phyloP scores from a whole-genome alignment of 64 coral and sea anemone species.

The Exaiptasia diaphana region DNA sequence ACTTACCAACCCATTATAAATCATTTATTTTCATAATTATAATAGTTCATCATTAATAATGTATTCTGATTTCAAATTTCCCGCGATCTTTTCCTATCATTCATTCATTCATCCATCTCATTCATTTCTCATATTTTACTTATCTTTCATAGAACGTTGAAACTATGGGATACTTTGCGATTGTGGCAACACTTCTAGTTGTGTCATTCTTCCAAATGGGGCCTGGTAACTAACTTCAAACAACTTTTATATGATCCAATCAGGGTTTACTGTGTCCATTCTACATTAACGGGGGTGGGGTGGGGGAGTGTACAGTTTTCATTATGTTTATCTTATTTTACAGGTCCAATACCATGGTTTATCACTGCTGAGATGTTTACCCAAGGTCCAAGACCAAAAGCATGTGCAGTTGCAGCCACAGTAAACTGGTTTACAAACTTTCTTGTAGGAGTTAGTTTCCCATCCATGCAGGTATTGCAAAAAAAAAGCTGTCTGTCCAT shows the following conservation, averaged over 20 bases:
- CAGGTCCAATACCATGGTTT: conserved; percentile 96
- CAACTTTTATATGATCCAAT: no score
- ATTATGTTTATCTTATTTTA: neutral
- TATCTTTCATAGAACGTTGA: neutral
- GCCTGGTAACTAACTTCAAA: no score
- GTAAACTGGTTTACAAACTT: conserved; percentile 96
- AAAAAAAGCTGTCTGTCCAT: neutral
- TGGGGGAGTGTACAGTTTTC: neutral
- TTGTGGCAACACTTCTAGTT: conserved; percentile 67
- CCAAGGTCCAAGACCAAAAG: conserved; percentile 81
- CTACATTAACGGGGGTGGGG: neutral
- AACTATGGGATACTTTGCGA: conserved; percentile 68
- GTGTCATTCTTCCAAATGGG: conserved; percentile 83
- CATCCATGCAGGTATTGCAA: conserved; percentile 70
- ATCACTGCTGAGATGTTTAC: conserved; percentile 93
- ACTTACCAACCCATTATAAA: no score
- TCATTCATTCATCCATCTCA: no score
- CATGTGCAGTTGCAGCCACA: conserved; percentile 54
- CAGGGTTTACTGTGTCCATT: neutral
- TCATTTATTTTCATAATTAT: no score
- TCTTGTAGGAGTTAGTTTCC: conserved; percentile 78
- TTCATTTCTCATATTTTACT: no score
- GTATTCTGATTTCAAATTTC: no score
- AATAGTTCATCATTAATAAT: no score
- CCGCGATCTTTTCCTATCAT: no score